Conservation (phyloP, 2,797 vertebrate genomes). For the Oceanodroma leucorhoa region DNA sequence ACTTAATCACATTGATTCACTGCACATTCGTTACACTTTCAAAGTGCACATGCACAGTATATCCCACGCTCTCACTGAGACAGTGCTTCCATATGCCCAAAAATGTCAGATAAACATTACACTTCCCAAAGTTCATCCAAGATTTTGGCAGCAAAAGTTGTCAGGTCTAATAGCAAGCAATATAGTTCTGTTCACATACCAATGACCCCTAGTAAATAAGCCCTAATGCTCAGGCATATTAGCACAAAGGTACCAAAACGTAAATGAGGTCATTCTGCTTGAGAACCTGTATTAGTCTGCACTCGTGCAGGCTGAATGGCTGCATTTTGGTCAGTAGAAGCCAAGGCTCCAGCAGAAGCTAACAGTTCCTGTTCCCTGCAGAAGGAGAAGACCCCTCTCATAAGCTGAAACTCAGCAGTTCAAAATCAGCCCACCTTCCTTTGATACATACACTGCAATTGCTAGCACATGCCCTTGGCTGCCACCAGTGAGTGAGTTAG, state of each 20-base stretch:
- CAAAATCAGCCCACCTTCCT: background rate
- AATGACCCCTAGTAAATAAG: background rate
- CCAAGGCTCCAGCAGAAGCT: background rate
- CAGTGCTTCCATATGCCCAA: background rate
- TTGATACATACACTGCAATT: background rate
- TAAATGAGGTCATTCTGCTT: background rate
- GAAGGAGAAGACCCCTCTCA: background rate
- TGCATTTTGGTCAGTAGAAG: background rate
- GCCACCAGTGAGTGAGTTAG: background rate
- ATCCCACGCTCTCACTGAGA: background rate
- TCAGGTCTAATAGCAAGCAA: background rate
- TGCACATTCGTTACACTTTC: background rate
- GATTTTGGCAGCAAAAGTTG: background rate
- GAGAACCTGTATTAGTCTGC: background rate
- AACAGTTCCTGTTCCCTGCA: background rate
- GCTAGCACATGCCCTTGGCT: background rate
- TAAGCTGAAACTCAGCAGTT: background rate
- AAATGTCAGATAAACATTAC: background rate
- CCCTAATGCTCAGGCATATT: background rate
- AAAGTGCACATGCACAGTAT: background rate
- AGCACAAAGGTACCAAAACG: background rate
- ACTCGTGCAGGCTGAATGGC: background rate
- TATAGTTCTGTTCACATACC: background rate
- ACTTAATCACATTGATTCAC: background rate
- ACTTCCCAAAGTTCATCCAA: background rate